Base-by-base conservation (phyloP, 2,888 invertebrate genomes). In the Notocelia uddmanniana region DNA sequence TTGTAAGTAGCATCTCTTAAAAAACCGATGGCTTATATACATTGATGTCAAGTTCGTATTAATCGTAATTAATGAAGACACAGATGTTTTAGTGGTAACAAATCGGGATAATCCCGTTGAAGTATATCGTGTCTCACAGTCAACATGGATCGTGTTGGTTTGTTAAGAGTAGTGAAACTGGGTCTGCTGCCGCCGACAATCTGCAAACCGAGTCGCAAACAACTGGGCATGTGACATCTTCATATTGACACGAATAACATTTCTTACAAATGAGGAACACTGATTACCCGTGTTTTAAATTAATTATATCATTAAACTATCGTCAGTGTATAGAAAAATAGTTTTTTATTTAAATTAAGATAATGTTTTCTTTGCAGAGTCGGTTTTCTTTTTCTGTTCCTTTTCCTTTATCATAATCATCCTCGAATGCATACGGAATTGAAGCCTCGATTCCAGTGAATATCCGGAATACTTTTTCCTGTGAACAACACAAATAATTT, bases 401-500 rank as follows among this genome's bases (percentile, higher is more conserved):
- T 72, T 19, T 62, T 77, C 73, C 78, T 81, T 75, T 1, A 91
- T 79, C 10, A 86, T 81, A 13, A 90, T 83, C 85, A 96, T 83
- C 59, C 96, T 96, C 0, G 97, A 96, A 85, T 98, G 98, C 76
- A 98, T 96, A 78, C 97, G 95, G 89, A 98, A 98, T 86, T 98
- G 98, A 19, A 98, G 94, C 50, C 98, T 94, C 0, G 98, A 98
- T 85, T 98, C 98, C 78, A 98, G 88, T 0, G 97, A 95, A 87
- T 98, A 98, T 3, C 97, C 97, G 11, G 97, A 97, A 87, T 96
- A 98, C 84, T 97, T 97, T 91, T 97, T 97, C 89, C 98, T 98
- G 91, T 0, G 95, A 94, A 78, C 2, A 34, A 68, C 37, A 26
- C 10, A 58, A 34, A 62, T 45, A 23, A 15, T 9, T 50, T 50